phyloP scores from a whole-genome alignment of 2,113 vertebrate species.

The Salvelinus namaycush region DNA sequence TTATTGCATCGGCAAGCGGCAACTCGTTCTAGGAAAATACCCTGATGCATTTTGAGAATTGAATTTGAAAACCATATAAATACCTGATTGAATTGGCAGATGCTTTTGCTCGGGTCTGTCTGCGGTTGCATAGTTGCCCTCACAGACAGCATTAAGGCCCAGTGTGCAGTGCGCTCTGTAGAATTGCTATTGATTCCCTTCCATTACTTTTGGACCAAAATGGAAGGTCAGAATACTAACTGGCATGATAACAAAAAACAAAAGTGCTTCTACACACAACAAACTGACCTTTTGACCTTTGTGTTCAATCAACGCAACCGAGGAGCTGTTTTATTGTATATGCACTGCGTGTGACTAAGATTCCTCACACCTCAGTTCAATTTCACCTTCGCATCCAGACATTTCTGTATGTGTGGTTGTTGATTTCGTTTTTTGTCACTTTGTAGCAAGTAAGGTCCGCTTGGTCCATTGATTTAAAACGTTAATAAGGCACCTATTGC shows the following conservation, averaged over 20 bases:
- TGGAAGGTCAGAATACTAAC: background rate
- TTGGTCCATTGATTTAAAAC: no score
- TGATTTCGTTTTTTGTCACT: no score
- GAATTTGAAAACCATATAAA: conserved; percentile 27
- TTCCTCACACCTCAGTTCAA: background rate
- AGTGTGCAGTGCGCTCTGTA: background rate
- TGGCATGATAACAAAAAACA: background rate
- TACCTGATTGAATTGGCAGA: conserved; percentile 30
- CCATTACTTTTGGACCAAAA: background rate
- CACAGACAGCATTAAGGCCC: conserved; percentile 22
- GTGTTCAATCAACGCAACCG: background rate
- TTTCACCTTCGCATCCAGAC: background rate
- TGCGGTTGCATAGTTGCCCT: background rate
- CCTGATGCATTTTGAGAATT: conserved; percentile 17
- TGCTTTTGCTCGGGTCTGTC: background rate
- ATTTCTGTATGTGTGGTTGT: no score
- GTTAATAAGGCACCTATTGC: no score
- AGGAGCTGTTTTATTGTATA: background rate
- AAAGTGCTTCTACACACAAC: background rate
- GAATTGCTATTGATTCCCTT: conserved; percentile 24
- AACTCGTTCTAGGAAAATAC: background rate
- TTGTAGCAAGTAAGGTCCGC: no score
- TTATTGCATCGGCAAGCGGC: background rate
- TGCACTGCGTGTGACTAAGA: background rate
- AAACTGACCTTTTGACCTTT: background rate